A percentile compares a stretch with the other conserved stretches of the same genome.
Conservation (phyloP, 2,888 invertebrate species). For the Zygothrica quintamaculata region DNA sequence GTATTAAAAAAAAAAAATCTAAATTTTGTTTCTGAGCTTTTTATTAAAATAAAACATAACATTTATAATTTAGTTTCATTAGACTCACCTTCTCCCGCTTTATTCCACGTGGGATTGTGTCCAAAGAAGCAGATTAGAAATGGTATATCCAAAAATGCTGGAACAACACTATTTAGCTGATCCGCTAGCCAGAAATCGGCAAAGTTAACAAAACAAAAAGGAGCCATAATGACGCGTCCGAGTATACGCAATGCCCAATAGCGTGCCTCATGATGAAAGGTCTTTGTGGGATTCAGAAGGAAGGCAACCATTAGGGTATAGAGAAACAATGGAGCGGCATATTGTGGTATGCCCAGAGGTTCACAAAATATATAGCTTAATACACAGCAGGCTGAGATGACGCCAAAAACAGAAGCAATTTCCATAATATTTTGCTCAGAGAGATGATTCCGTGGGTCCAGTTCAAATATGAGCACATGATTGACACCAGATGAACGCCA, state of each 20-base stretch:
- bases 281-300: slow-evolving; percentile 90
- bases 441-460: slow-evolving; percentile 91
- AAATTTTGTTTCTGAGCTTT: no score
- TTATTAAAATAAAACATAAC: not conserved
- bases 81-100: slow-evolving; percentile 82
- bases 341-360: slow-evolving; percentile 90
- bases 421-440: slow-evolving; percentile 92
- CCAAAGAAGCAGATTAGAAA: slow-evolving; percentile 92
- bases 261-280: slow-evolving; percentile 90
- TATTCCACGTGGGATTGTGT: slow-evolving; percentile 86
- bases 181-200: slow-evolving; percentile 95
- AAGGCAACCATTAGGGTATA: slow-evolving; percentile 88
- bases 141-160: slow-evolving; percentile 91
- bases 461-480: slow-evolving; percentile 92
- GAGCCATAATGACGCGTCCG: slow-evolving; percentile 89
- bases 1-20: no score
- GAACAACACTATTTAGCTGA: slow-evolving; percentile 91
- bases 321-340: slow-evolving; percentile 90
- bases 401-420: slow-evolving; percentile 90
- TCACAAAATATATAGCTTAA: slow-evolving; percentile 89
- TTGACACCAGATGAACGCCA: slow-evolving; percentile 93
- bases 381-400: slow-evolving; percentile 89
- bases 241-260: slow-evolving; percentile 88
- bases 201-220: slow-evolving; percentile 91
- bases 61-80: no score